Percentiles rank a stretch among this genome's conserved stretches.
Conservation (phyloP, 2,113 vertebrate species). For the Cyprinus carpio region DNA sequence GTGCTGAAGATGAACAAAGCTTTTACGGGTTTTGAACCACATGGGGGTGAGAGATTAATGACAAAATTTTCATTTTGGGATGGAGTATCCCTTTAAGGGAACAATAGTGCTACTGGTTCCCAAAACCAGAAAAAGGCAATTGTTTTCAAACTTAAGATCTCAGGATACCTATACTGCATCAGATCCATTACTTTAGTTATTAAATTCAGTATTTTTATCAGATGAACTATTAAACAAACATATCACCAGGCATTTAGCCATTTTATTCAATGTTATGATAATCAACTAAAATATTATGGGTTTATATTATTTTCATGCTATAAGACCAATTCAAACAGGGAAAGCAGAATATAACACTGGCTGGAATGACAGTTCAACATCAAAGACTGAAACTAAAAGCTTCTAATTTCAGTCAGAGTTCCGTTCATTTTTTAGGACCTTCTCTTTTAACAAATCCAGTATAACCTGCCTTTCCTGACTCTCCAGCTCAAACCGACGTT, state of each 20-base stretch:
- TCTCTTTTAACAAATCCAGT: slow-evolving; percentile 77
- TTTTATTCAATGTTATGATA: not conserved
- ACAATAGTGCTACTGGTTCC: not conserved
- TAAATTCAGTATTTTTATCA: not conserved
- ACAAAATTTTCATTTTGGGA: too few relatives aligned
- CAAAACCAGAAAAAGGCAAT: not conserved
- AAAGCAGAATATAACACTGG: not conserved
- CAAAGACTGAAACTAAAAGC: not conserved
- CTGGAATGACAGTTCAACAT: not conserved
- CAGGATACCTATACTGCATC: too few relatives aligned
- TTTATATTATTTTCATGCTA: not conserved
- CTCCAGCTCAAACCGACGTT: slow-evolving; percentile 77
- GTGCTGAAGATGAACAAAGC: too few relatives aligned
- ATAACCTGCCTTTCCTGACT: slow-evolving; percentile 81
- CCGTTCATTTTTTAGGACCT: slow-evolving; percentile 73
- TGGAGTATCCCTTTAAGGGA: not conserved
- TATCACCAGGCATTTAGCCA: not conserved
- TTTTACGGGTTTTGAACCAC: too few relatives aligned
- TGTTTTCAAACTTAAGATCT: too few relatives aligned
- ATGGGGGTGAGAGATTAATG: too few relatives aligned
- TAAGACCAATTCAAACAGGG: not conserved
- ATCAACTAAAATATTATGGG: not conserved
- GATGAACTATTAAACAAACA: not conserved
- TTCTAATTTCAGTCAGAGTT: slow-evolving; percentile 36
- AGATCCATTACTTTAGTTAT: too few relatives aligned